Conservation (phyloP, 2,113 vertebrate genomes). For the Zootoca vivipara region DNA sequence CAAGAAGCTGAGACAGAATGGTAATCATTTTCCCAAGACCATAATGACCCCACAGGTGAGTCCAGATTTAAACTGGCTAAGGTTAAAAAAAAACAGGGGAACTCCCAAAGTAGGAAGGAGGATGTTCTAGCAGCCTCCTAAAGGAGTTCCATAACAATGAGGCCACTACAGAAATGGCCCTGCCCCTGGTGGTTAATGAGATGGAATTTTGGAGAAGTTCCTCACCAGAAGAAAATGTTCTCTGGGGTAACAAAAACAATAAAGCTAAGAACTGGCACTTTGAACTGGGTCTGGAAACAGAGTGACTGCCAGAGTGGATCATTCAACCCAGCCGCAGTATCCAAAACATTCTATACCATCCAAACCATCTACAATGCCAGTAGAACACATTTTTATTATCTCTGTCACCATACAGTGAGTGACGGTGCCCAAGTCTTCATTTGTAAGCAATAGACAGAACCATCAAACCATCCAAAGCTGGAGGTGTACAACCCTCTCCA, state of each 20-base stretch:
- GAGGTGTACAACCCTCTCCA: not conserved
- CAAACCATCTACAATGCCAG: not conserved
- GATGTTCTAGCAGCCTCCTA: not conserved
- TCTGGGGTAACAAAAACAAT: not conserved
- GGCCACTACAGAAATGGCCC: not conserved
- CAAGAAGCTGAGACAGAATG: not conserved
- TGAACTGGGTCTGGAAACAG: not conserved
- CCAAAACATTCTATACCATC: too few relatives aligned
- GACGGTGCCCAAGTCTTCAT: not conserved
- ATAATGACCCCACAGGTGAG: not conserved
- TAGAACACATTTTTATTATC: not conserved
- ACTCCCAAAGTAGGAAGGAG: not conserved
- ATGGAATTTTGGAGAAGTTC: not conserved
- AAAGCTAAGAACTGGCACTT: not conserved
- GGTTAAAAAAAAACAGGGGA: not conserved
- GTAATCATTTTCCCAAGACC: not conserved
- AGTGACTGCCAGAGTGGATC: not conserved
- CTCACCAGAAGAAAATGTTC: not conserved
- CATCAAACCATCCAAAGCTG: not conserved
- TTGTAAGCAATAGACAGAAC: not conserved
- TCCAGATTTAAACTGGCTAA: not conserved
- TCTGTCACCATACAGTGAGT: not conserved
- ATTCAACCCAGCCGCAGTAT: not conserved
- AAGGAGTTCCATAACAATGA: not conserved
- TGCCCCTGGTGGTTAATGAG: not conserved